Conservation (phyloP, 2,797 vertebrate species). For the Acanthiza pusilla region DNA sequence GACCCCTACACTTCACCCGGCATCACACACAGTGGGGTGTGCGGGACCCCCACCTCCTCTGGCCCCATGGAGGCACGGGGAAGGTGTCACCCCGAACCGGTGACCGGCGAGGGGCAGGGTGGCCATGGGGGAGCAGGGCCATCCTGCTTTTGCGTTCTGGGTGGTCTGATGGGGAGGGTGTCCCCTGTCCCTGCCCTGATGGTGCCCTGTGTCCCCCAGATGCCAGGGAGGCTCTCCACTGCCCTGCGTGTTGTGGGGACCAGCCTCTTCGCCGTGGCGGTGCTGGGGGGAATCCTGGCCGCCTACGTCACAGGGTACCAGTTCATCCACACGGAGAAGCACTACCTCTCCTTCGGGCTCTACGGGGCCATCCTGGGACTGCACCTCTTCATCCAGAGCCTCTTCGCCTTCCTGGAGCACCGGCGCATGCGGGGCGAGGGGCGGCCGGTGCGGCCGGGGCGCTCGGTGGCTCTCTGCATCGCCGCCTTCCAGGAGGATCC, state of each 20-base stretch:
- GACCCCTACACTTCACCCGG: neutral
- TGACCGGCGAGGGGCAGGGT: rapidly evolving
- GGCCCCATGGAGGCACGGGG: rapidly evolving
- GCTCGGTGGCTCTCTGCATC: conserved; percentile 91
- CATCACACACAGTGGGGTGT: rapidly evolving
- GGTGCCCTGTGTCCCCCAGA: conserved; percentile 67
- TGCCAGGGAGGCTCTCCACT: conserved; percentile 87
- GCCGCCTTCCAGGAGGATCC: conserved; percentile 97
- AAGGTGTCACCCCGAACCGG: neutral
- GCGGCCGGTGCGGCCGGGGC: conserved; percentile 72
- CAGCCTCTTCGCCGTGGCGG: conserved; percentile 90
- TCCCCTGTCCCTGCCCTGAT: neutral
- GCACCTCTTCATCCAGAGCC: conserved; percentile 93
- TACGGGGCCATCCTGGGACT: conserved; percentile 95
- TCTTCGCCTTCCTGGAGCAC: conserved; percentile 96
- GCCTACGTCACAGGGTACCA: conserved; percentile 98
- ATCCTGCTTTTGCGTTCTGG: rapidly evolving
- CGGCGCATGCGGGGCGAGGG: conserved; percentile 82
- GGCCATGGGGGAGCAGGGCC: rapidly evolving
- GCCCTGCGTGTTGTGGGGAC: conserved; percentile 88
- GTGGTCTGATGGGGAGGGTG: neutral
- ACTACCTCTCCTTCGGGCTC: conserved; percentile 96
- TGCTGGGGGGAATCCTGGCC: conserved; percentile 92
- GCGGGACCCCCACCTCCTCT: neutral
- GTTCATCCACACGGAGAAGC: conserved; percentile 97